A percentile compares a stretch with the other conserved stretches of the same genome.
Conservation (phyloP, 1,140 invertebrate genomes). For the Rhysida immarginata region DNA sequence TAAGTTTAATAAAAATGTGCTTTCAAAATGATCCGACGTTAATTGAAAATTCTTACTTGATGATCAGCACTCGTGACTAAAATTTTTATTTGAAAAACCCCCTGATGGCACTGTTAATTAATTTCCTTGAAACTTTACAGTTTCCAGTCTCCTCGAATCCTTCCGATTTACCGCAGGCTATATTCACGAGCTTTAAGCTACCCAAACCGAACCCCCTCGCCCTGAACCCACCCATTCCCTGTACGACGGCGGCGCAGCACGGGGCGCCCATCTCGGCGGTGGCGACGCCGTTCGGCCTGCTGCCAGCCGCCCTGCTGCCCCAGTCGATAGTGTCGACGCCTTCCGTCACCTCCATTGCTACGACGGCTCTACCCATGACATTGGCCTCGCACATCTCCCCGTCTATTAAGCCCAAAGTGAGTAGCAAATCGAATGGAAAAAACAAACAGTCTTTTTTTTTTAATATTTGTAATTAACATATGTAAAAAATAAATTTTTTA, state of each 20-base stretch:
- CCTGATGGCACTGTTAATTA: too few species aligned
- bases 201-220: constrained; percentile 41
- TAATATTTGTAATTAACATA: too few species aligned
- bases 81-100: too few species aligned
- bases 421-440: too few species aligned
- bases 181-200: constrained; percentile 82
- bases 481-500: too few species aligned
- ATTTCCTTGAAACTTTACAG: too few species aligned
- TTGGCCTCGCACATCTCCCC: too few species aligned
- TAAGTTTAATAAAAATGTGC: too few species aligned
- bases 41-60: too few species aligned
- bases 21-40: too few species aligned
- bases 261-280: constrained; percentile 2
- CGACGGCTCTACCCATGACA: not conserved
- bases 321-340: not conserved
- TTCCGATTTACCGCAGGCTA: constrained; percentile 60
- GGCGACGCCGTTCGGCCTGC: not conserved
- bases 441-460: too few species aligned
- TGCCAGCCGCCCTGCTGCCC: not conserved
- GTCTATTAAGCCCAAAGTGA: not conserved
- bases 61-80: too few species aligned
- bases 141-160: constrained; percentile 35
- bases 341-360: not conserved
- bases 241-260: constrained; percentile 11
- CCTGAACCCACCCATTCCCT: constrained; percentile 11